Base-by-base conservation (phyloP, 2,888 invertebrate species). In the Machimus rusticus region DNA sequence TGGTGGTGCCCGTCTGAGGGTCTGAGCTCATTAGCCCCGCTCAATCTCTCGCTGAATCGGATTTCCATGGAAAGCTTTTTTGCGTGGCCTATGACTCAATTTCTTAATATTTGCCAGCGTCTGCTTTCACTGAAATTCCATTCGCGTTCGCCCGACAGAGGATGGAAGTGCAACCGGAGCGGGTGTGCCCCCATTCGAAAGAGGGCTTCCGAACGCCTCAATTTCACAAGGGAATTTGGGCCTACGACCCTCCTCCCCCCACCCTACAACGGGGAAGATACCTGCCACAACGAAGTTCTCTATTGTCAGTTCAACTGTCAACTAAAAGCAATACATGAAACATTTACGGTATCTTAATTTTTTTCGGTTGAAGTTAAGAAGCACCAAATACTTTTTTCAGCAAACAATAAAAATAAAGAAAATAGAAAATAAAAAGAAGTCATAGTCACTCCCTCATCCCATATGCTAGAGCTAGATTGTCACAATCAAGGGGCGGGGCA, bases 71-170 rank as follows among this genome's bases (percentile, higher is more conserved):
- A 82, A 57, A 82, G 82, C 82, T 82, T 82, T 82, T 78, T 79
- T 79, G 37, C 34, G 66, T 82, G 19, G 82, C 82, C 31, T 57
- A 82, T 82, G 82, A 82, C 82, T 82, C 82, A 82, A 82, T 82
- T 57, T 66, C 66, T 82, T 82, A 46, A 51, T 79, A 43, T 78
- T 79, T 51, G 79, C 79, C 51, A 39, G 51, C 19, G n/a, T 31
- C 31, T 51, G 79, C 79, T 79, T 79, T 79, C 79, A 79, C 79
- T 79, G 37, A 66, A 82, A 82, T 82, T 82, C 82, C 82, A 82
- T 82, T 82, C 82, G 51, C 79, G 51, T 79, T 51, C 66, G 23
- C 28, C 9, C 66, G 66, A 28, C 4, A 28, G 2, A 28, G 66
- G 9, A 66, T 66, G 66, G 66, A 66, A 66, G 66, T 66, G 66